Percentiles rank a stretch among this genome's conserved stretches.
Conservation (phyloP, 2,888 invertebrate species). For the Agriopis leucophaearia region DNA sequence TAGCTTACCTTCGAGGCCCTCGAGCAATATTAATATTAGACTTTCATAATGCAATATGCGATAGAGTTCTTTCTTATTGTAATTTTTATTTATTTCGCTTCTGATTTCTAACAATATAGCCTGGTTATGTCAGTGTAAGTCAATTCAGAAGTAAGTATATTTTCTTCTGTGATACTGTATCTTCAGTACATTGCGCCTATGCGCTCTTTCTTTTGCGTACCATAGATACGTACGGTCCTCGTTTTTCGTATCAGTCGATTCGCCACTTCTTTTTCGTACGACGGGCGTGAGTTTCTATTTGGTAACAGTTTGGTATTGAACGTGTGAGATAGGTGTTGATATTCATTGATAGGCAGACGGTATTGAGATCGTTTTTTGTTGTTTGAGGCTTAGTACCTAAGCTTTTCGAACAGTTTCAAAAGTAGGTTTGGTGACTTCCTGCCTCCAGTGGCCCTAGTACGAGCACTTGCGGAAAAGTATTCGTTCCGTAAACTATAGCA, state of each 20-base stretch:
- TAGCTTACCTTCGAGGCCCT: too few species aligned
- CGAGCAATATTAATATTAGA: too few species aligned
- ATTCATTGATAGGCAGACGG: slow-evolving; percentile 7
- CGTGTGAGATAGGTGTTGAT: slow-evolving; percentile 37
- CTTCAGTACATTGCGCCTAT: slow-evolving; percentile 1
- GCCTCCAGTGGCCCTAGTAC: too few species aligned
- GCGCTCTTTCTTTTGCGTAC: slow-evolving; percentile 31
- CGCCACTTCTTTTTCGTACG: slow-evolving; percentile 31
- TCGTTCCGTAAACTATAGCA: too few species aligned
- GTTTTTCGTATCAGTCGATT: slow-evolving; percentile 24
- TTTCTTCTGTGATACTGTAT: slow-evolving; percentile 7
- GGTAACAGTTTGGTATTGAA: slow-evolving; percentile 35
- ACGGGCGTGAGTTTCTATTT: slow-evolving; percentile 23
- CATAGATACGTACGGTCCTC: slow-evolving; percentile 23
- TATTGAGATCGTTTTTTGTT: neutral
- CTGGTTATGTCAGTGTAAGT: too few species aligned
- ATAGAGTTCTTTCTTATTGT: too few species aligned
- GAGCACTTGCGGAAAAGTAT: too few species aligned
- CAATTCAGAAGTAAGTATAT: neutral
- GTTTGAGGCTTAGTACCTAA: neutral
- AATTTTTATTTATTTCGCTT: too few species aligned
- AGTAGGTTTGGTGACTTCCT: too few species aligned
- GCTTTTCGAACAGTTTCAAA: too few species aligned
- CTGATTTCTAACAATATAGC: too few species aligned
- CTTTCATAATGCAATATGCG: too few species aligned